Conservation (phyloP, 2,797 vertebrate species). For the Sebastes flavidus region DNA sequence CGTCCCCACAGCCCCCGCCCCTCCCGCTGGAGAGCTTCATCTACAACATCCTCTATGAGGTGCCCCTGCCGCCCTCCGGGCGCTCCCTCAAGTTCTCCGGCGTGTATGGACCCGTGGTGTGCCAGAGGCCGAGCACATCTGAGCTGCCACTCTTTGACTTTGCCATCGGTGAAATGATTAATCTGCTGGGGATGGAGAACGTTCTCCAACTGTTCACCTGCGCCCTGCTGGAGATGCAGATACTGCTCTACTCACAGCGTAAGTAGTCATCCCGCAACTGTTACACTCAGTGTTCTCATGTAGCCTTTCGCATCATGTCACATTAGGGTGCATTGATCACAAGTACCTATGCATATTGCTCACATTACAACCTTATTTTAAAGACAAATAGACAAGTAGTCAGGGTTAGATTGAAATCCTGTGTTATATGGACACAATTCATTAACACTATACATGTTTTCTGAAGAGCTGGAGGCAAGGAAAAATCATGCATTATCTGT, state of each 20-base stretch:
- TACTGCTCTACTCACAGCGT: slow-evolving; percentile 98
- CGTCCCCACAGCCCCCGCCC: slow-evolving; percentile 93
- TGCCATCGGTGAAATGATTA: slow-evolving; percentile 90
- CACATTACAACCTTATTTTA: not conserved
- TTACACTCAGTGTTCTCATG: not conserved
- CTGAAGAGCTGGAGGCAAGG: not conserved
- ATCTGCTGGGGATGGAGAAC: slow-evolving; percentile 96
- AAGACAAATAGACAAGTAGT: not conserved
- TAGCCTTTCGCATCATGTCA: not conserved
- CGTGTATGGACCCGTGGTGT: slow-evolving; percentile 93
- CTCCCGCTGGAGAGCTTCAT: slow-evolving; percentile 98
- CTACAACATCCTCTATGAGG: slow-evolving; percentile 97
- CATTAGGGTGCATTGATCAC: not conserved
- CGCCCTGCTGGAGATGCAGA: slow-evolving; percentile 97
- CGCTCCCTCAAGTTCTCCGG: slow-evolving; percentile 97
- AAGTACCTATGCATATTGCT: not conserved
- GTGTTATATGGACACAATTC: not conserved
- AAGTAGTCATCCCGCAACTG: slow-evolving; percentile 70
- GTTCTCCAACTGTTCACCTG: slow-evolving; percentile 98
- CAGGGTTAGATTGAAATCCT: not conserved
- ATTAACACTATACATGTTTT: not conserved
- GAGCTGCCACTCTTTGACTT: slow-evolving; percentile 98
- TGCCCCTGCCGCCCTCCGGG: slow-evolving; percentile 93
- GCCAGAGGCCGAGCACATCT: slow-evolving; percentile 94
- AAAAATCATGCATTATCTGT: not conserved